These are phyloP conservation scores for Squalus acanthias DNA, from an alignment of 2,797 vertebrate genomes.

Conservation along the genomic window DNA sequence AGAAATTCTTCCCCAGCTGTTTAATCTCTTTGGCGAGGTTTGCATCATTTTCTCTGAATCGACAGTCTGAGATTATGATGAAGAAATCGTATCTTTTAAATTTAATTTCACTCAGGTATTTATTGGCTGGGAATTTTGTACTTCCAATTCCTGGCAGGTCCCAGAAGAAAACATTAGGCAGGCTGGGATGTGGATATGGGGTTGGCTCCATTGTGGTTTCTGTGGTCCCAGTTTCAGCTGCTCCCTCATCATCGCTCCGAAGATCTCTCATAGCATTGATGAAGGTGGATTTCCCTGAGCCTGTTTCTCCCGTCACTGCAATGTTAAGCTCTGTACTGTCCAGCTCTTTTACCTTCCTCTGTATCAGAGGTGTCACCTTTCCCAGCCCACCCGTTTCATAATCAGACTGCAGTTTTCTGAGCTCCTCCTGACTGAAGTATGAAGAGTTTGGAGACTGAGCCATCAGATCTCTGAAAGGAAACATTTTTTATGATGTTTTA, in stretches of 20 bases:
- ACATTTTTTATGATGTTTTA: not conserved
- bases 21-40: slow-evolving; percentile 2
- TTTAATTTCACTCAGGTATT: not conserved
- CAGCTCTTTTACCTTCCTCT: not conserved
- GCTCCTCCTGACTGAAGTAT: not conserved
- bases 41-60: not conserved
- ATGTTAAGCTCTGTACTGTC: not conserved
- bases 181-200: not conserved
- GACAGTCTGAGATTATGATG: not conserved
- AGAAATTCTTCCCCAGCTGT: not conserved
- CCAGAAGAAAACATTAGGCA: not conserved
- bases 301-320: not conserved
- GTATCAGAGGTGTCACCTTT: not conserved
- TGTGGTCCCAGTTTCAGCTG: not conserved
- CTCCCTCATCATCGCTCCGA: not conserved
- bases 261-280: not conserved
- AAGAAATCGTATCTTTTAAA: slow-evolving; percentile 37
- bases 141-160: not conserved
- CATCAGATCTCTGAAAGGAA: not conserved
- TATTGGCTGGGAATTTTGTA: rapidly evolving
- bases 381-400: not conserved
- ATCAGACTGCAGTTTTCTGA: not conserved
- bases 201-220: not conserved
- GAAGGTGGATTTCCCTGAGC: slow-evolving; percentile 15
- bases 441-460: not conserved